These are phyloP conservation scores for Gryllus longicercus DNA, from an alignment of 2,888 invertebrate genomes.

Conservation along the genomic window DNA sequence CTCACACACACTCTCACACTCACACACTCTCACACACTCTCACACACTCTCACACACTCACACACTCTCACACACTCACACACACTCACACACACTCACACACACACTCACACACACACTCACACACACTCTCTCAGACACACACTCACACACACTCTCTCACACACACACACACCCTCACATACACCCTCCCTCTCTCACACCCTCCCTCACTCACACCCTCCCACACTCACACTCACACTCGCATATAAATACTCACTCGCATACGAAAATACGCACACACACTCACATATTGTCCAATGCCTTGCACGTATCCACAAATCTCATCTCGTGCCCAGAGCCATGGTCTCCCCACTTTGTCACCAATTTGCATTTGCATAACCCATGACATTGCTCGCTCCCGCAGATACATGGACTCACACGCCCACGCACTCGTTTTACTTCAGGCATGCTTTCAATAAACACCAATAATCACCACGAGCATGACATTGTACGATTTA, in stretches of 20 bases:
- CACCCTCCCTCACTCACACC: no score
- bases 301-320: not conserved
- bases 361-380: no score
- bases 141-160: constrained; percentile 18
- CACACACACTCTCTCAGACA: not conserved
- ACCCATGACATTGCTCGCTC: no score
- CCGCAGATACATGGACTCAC: no score
- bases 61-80: not conserved
- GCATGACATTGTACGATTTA: no score
- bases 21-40: constrained; percentile 18
- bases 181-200: no score
- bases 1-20: not conserved
- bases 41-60: constrained; percentile 22
- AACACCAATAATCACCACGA: no score
- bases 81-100: no score
- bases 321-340: not conserved
- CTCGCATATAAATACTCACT: constrained; percentile 20
- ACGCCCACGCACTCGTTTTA: no score
- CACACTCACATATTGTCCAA: not conserved
- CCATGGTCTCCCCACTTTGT: no score
- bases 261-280: constrained; percentile 1
- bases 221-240: not conserved
- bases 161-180: not conserved
- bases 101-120: no score
- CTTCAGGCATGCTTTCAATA: no score